Evolutionary conservation across 2,113 vertebrate genomes (phyloP).

Genomic region (Sceloporus tristichus): DNA sequence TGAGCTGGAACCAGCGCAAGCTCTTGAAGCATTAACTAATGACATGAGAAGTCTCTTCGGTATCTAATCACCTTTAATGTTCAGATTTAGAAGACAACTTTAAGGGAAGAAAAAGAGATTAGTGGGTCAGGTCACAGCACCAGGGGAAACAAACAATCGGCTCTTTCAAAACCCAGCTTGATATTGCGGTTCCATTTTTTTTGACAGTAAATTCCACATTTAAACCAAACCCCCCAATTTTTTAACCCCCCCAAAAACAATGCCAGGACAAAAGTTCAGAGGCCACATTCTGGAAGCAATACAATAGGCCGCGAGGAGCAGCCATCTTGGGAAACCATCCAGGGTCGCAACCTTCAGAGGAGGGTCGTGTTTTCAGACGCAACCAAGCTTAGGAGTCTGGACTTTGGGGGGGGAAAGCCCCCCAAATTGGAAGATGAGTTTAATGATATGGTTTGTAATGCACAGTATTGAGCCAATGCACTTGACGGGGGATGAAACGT

Average conservation of each 20-base stretch:
- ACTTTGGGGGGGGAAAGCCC: neutral
- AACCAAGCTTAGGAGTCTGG: neutral
- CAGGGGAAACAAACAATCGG: conserved; percentile 66
- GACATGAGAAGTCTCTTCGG: conserved; percentile 77
- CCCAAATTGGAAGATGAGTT: neutral
- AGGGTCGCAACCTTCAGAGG: neutral
- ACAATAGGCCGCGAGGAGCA: neutral
- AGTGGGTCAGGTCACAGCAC: conserved; percentile 72
- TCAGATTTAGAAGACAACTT: conserved; percentile 77
- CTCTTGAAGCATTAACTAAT: conserved; percentile 76
- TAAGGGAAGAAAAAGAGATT: conserved; percentile 79
- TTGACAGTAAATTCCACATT: conserved; percentile 67
- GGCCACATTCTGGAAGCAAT: neutral
- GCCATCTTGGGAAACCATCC: neutral
- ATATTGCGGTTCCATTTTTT: conserved; percentile 58
- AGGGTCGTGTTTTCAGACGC: neutral
- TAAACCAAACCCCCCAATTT: conserved; percentile 18
- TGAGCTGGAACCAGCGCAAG: conserved; percentile 68
- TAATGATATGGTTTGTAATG: neutral
- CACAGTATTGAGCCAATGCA: too few species aligned
- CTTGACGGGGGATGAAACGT: neutral
- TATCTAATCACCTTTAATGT: conserved; percentile 80
- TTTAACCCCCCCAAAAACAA: neutral
- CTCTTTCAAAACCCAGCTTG: conserved; percentile 71
- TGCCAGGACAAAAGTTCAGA: conserved; percentile 27